Conservation (phyloP, 2,113 vertebrate species). For the Oryzias curvinotus region DNA sequence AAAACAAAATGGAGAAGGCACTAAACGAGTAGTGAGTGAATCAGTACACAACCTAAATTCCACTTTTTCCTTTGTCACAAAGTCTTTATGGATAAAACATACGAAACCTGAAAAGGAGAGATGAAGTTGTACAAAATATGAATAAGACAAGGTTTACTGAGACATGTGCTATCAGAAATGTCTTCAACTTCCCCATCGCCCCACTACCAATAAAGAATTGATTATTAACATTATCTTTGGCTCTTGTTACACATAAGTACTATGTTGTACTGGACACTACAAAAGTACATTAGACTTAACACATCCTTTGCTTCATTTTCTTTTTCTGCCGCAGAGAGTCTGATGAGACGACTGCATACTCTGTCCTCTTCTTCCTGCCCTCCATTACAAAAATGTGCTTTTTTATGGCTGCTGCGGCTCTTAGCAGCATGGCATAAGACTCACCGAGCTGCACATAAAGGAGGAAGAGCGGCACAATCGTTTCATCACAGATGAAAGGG, state of each 20-base stretch:
- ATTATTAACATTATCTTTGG: neutral
- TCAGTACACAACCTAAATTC: too few relatives aligned
- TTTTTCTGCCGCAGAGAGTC: constrained; percentile 43
- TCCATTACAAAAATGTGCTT: constrained; percentile 53
- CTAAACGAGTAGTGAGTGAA: too few relatives aligned
- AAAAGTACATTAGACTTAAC: constrained; percentile 11
- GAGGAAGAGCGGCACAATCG: constrained; percentile 21
- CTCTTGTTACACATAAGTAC: neutral
- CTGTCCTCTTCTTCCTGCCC: constrained; percentile 12
- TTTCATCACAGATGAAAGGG: constrained; percentile 75
- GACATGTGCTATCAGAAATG: too few relatives aligned
- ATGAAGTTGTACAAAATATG: too few relatives aligned
- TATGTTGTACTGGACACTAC: neutral
- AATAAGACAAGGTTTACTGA: too few relatives aligned
- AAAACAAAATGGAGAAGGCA: too few relatives aligned
- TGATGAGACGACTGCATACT: constrained; percentile 49
- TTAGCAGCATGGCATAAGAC: constrained; percentile 20
- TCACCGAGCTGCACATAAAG: constrained; percentile 40
- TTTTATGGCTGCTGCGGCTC: constrained; percentile 49
- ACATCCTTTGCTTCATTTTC: constrained; percentile 26
- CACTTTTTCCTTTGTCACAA: too few relatives aligned
- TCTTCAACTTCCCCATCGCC: too few relatives aligned
- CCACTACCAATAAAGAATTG: too few relatives aligned
- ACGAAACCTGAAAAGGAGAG: too few relatives aligned
- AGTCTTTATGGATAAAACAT: too few relatives aligned